Conservation (phyloP, 2,888 invertebrate genomes). For the Pyrgus malvae region DNA sequence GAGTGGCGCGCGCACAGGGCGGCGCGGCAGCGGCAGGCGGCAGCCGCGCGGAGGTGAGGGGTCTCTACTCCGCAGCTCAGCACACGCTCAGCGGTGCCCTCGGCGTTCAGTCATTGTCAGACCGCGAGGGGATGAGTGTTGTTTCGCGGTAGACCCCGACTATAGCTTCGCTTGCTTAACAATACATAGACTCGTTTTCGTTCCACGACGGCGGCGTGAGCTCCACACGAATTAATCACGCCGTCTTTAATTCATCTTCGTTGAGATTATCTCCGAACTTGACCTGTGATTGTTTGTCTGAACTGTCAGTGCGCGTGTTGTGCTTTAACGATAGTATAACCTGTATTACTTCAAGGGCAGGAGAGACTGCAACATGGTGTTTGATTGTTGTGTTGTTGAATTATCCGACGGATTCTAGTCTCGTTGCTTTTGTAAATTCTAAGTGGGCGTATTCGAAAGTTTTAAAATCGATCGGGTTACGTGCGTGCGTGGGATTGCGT, state of each 20-base stretch:
- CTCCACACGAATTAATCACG: slow-evolving; percentile 43
- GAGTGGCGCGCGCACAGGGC: slow-evolving; percentile 72
- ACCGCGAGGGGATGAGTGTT: slow-evolving; percentile 55
- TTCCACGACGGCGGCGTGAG: slow-evolving; percentile 44
- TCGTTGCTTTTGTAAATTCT: slow-evolving; percentile 60
- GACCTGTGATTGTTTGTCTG: slow-evolving; percentile 74
- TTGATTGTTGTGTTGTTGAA: slow-evolving; percentile 63
- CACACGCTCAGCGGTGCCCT: slow-evolving; percentile 59
- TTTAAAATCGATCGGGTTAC: slow-evolving; percentile 80
- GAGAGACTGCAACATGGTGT: slow-evolving; percentile 58
- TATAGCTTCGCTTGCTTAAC: slow-evolving; percentile 55
- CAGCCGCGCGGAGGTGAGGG: slow-evolving; percentile 54
- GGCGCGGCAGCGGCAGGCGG: slow-evolving; percentile 45
- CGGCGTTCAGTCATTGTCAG: slow-evolving; percentile 66
- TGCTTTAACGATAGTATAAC: slow-evolving; percentile 81
- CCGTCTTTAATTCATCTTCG: slow-evolving; percentile 47
- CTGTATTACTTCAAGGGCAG: slow-evolving; percentile 79
- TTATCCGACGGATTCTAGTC: slow-evolving; percentile 55
- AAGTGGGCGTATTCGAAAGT: slow-evolving; percentile 81
- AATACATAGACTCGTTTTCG: slow-evolving; percentile 50
- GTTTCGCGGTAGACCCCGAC: slow-evolving; percentile 48
- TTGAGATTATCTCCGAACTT: slow-evolving; percentile 63
- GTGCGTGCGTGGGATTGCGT: slow-evolving; percentile 80
- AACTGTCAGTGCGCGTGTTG: slow-evolving; percentile 80
- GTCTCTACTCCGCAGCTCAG: slow-evolving; percentile 43